Evolutionary conservation across 2,797 vertebrate genomes (phyloP), one percentile per base, ranked within the genome.

Genomic region (Mallotus villosus): DNA sequence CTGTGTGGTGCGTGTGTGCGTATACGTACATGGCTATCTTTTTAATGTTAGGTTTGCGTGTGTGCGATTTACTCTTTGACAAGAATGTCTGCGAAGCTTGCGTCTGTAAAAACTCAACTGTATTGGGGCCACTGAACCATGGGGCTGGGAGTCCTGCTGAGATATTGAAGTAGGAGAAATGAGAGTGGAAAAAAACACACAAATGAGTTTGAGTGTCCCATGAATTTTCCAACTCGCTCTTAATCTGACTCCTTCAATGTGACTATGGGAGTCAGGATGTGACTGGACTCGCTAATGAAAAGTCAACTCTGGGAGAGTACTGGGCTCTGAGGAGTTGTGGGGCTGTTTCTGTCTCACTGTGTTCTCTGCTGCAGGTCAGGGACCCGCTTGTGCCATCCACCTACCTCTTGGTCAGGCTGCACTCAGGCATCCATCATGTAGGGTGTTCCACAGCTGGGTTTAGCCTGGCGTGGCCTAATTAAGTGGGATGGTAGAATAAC

Each of bases 121-220:
- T 81, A 22, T 53, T 70, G 76, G 82, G 84, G 74, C 80, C 6
- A 72, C 68, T 53, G 57, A 83, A 69, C 81, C 80, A 76, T 80
- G n/a, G 85, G 83, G 82, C 80, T 80, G 8, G 67, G 74, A 74
- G 55, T 83, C 85, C 69, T 72, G 82, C 83, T 82, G 81, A 78
- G 82, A 75, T 63, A 69, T 79, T 77, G 84, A 84, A 86, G 74
- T 81, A 74, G 49, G 75, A 80, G 75, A 80, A 78, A 79, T 80
- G 41, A 79, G 37, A 74, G 64, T 6, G n/a, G n/a, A n/a, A 6
- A 34, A 34, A 34, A 34, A 34, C 32, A n/a, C 27, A 34, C 32
- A 24, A 72, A 81, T 81, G 72, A 77, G 76, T n/a, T 76, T 59
- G 27, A 12, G 74, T 67, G 62, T 72, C 76, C 77, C 73, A 65